These are phyloP conservation scores for Presbytis comata DNA, from an alignment of 2,797 vertebrate genomes.

Conservation along the genomic window DNA sequence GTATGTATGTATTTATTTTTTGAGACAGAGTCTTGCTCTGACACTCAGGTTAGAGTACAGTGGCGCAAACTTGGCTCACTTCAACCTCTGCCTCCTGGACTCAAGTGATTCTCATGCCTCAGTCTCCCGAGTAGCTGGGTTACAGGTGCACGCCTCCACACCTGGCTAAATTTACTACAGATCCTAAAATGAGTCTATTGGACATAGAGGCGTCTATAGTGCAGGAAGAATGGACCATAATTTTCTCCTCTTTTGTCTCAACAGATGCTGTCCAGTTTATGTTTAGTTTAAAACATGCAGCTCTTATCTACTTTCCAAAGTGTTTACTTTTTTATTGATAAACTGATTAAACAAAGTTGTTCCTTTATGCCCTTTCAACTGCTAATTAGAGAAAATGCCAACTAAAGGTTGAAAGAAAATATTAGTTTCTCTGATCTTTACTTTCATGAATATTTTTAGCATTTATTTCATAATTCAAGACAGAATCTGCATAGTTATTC, in stretches of 20 bases:
- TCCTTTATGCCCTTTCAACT: not conserved
- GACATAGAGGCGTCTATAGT: not conserved
- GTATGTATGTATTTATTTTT: not conserved
- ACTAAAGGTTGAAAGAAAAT: constrained; percentile 5
- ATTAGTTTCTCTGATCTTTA: not conserved
- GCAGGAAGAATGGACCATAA: not conserved
- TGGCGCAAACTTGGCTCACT: not conserved
- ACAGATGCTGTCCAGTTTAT: not conserved
- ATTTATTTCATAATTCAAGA: constrained; percentile 28
- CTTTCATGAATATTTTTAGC: constrained; percentile 33
- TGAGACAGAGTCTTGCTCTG: not conserved
- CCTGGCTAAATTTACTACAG: not conserved
- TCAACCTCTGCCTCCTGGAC: not conserved
- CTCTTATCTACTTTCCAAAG: not conserved
- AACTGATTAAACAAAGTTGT: constrained; percentile 21
- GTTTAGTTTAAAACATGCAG: not conserved
- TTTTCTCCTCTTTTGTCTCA: not conserved
- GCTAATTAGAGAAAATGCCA: not conserved
- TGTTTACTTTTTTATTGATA: not conserved
- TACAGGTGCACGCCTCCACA: not conserved
- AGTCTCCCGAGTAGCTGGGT: not conserved
- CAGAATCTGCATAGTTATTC: not conserved
- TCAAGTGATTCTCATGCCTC: not conserved
- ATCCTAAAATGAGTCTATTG: not conserved
- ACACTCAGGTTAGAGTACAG: not conserved